Evolutionary conservation across 2,113 vertebrate species (phyloP), one percentile per base, ranked within the genome.

Genomic region (Numida meleagris): DNA sequence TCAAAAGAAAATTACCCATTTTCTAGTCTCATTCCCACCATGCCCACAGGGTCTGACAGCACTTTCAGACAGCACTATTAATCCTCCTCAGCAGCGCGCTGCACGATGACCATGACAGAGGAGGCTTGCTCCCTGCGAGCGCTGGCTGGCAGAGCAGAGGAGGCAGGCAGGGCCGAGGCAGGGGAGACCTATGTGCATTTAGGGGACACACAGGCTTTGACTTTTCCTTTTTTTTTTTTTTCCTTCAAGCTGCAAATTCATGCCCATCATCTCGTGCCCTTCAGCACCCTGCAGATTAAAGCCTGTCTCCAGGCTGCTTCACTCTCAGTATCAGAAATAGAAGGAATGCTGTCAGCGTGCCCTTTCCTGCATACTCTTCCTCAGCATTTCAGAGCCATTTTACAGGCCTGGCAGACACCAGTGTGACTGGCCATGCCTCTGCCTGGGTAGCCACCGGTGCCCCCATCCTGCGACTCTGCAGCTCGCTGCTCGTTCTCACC

Each of bases 121-220:
- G 45, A 48, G 42, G 29, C n/a, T 53, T 33, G 4, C 66, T 88
- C 33, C 36, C 14, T 4, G 13, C 2, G 9, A 61, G 8, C 55
- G 3, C 29, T 11, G 59, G 48, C 0, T 0, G 74, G 45, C 2
- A 0, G 24, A 70, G 59, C 2, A 0, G 82, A 20, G 23, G 65
- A 53, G 50, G 21, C 21, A 4, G 57, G 78, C 55, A 55, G n/a
- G 14, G 38, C 45, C 55, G 62, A 33, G 55, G 34, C 51, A 61
- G 25, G 27, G 15, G 20, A 36, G 36, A 24, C 18, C 78, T 10
- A 4, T 5, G 31, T 29, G 25, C 46, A 51, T 38, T 71, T 20
- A 45, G 76, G 34, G 40, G 53, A 27, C 51, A 24, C 12, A 5
- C 5, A 7, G 50, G 11, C 61, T 59, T 46, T 6, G 24, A 59